Conservation (phyloP, 1,140 invertebrate species). For the Solen grandis region DNA sequence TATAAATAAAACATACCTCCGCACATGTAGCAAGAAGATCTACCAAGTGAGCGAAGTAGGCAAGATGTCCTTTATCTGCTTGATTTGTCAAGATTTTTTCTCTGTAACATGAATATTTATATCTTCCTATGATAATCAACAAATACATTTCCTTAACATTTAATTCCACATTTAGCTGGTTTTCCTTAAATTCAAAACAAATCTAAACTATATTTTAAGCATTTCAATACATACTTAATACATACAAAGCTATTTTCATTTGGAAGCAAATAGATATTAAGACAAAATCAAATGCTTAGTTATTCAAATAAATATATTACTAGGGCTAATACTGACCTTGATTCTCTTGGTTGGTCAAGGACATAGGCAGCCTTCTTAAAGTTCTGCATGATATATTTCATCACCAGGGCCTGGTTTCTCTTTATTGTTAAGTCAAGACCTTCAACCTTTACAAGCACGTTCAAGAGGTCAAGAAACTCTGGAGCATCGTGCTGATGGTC, state of each 20-base stretch:
- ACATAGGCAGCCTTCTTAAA: slow-evolving; percentile 79
- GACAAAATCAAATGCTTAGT: too few species aligned
- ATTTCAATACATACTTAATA: background rate
- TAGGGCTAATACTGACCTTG: too few species aligned
- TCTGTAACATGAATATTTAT: slow-evolving; percentile 57
- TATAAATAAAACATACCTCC: too few species aligned
- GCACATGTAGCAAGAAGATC: slow-evolving; percentile 79
- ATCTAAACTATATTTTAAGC: background rate
- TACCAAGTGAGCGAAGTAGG: slow-evolving; percentile 77
- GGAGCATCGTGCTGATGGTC: slow-evolving; percentile 76
- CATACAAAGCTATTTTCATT: background rate
- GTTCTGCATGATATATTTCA: slow-evolving; percentile 82
- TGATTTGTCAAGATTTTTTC: slow-evolving; percentile 74
- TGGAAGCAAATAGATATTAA: too few species aligned
- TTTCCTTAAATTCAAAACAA: background rate
- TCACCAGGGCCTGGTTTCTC: slow-evolving; percentile 79
- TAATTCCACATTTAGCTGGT: too few species aligned
- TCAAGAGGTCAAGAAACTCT: slow-evolving; percentile 79
- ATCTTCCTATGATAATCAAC: too few species aligned
- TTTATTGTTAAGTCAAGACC: slow-evolving; percentile 79
- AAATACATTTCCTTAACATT: too few species aligned
- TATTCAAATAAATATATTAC: too few species aligned
- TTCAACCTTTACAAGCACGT: slow-evolving; percentile 79
- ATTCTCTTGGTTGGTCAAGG: slow-evolving; percentile 75
- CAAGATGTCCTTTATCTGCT: slow-evolving; percentile 73